Conservation (phyloP, 2,797 vertebrate genomes). For the Ctenopoma multispine region DNA sequence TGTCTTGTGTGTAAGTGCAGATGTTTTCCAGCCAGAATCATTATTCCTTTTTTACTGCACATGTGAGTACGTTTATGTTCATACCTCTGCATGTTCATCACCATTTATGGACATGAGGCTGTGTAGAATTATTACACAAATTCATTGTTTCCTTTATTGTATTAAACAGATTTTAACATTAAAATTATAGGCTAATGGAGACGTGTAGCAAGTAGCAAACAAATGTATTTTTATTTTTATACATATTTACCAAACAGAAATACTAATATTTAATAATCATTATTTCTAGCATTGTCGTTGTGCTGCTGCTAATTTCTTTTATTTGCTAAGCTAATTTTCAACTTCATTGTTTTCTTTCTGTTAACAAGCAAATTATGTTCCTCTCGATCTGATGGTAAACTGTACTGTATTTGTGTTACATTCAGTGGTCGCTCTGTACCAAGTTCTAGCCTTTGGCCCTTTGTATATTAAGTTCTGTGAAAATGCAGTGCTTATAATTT, state of each 20-base stretch:
- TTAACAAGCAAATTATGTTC: not conserved
- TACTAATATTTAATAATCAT: not conserved
- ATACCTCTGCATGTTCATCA: conserved; percentile 17
- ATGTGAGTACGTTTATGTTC: conserved; percentile 12
- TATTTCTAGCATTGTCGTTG: not conserved
- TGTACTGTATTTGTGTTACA: not conserved
- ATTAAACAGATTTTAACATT: conserved; percentile 14
- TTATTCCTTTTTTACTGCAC: conserved; percentile 18
- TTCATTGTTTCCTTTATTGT: not conserved
- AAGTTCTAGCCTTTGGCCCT: no score
- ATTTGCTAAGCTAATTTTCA: no score
- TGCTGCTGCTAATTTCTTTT: not conserved
- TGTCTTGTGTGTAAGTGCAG: conserved; percentile 5
- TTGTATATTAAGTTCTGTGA: no score
- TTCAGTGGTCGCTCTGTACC: no score
- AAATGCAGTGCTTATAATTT: no score
- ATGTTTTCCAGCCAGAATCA: conserved; percentile 26
- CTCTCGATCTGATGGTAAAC: no score
- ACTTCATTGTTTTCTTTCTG: not conserved
- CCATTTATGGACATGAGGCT: conserved; percentile 8
- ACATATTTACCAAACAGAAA: no score
- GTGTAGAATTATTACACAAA: conserved; percentile 8
- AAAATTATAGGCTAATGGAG: not conserved
- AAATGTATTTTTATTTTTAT: no score
- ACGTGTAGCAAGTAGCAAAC: not conserved